These are phyloP conservation scores for Sanderia malayensis DNA, from an alignment of 30 jellyfish, hydroid and myxozoan genomes.

Conservation along the genomic window DNA sequence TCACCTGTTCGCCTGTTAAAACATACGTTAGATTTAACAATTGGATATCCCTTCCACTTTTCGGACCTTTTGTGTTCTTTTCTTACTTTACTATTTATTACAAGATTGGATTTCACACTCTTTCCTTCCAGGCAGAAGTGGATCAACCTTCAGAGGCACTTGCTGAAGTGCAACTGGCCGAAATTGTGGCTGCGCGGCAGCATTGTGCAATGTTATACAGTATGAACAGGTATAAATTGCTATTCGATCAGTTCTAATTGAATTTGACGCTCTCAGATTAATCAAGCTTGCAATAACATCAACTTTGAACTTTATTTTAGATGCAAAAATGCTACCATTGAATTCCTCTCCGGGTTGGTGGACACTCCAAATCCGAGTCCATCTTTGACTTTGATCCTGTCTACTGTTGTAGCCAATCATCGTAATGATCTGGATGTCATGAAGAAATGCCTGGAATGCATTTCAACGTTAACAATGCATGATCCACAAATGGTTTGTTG, in stretches of 20 bases:
- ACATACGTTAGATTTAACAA: no score
- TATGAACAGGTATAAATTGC: slow-evolving; percentile 37
- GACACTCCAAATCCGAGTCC: slow-evolving; percentile 2
- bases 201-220: slow-evolving; percentile 11
- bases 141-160: no score
- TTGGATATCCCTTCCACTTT: no score
- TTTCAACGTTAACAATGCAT: slow-evolving; percentile 7
- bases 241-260: no score
- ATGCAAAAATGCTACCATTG: slow-evolving; percentile 25
- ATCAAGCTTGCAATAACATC: no score
- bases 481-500: no score
- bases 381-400: slow-evolving; percentile 28
- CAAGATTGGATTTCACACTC: no score
- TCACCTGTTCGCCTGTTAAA: no score
- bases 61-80: no score
- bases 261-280: no score
- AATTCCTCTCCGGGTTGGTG: slow-evolving; percentile 14
- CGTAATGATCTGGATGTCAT: slow-evolving; percentile 2
- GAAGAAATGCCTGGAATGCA: not conserved
- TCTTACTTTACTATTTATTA: no score
- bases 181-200: slow-evolving; percentile 16
- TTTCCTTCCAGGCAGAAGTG: no score
- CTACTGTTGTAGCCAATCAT: slow-evolving; percentile 38
- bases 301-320: slow-evolving; percentile 14
- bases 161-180: not conserved